These are phyloP conservation scores for Trypoxylus dichotomus DNA, from an alignment of 1,140 invertebrate genomes.

Conservation along the genomic window DNA sequence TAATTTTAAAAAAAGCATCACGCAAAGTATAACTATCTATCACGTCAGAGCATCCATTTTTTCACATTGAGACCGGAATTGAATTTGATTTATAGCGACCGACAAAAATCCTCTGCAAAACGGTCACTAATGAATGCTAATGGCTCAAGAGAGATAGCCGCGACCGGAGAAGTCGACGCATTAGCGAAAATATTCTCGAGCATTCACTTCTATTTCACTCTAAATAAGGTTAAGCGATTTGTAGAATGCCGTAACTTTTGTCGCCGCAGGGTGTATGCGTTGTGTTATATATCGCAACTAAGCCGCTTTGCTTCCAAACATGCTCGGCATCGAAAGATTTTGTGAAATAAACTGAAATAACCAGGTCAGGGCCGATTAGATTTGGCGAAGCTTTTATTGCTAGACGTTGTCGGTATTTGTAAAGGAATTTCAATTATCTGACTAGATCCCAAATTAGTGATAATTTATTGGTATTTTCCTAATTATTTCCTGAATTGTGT, in stretches of 20 bases:
- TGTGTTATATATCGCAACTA: not conserved
- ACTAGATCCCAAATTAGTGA: too few relatives aligned
- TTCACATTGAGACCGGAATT: not conserved
- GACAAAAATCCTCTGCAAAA: not conserved
- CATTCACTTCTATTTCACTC: not conserved
- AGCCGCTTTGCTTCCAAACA: not conserved
- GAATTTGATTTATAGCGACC: not conserved
- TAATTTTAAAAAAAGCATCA: too few relatives aligned
- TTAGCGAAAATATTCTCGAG: not conserved
- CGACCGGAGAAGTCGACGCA: not conserved
- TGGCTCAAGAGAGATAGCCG: not conserved
- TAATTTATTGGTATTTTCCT: too few relatives aligned
- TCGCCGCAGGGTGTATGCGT: not conserved
- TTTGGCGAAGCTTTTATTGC: not conserved
- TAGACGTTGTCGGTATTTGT: too few relatives aligned
- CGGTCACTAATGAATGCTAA: not conserved
- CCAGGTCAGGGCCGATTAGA: not conserved
- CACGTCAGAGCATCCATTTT: too few relatives aligned
- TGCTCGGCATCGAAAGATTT: not conserved
- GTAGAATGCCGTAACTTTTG: not conserved
- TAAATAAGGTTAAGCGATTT: conserved; percentile 3
- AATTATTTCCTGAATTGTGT: too few relatives aligned
- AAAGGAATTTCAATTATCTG: too few relatives aligned
- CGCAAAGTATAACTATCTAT: too few relatives aligned
- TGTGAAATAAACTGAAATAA: not conserved